Conservation (phyloP, 2,797 vertebrate species). For the Hippopotamyrus pictus region DNA sequence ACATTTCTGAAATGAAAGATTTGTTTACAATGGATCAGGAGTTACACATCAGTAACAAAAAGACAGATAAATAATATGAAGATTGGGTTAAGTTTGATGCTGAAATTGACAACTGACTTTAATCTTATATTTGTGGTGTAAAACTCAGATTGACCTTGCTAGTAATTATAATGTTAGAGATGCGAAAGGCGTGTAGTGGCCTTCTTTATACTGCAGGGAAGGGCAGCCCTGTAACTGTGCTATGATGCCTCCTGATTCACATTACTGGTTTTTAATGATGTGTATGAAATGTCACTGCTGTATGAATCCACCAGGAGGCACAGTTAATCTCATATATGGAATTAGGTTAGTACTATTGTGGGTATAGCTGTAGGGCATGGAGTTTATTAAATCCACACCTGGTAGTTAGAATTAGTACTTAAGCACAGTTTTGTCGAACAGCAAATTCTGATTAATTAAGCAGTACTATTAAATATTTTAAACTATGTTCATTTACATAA, state of each 20-base stretch:
- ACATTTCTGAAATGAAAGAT: not conserved
- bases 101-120: not conserved
- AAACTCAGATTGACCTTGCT: not conserved
- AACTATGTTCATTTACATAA: not conserved
- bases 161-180: not conserved
- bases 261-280: not conserved
- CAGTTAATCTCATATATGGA: not conserved
- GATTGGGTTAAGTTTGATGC: not conserved
- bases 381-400: not conserved
- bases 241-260: not conserved
- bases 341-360: not conserved
- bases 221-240: not conserved
- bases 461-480: not conserved
- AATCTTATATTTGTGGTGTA: not conserved
- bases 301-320: conserved; percentile 11
- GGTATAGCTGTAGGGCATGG: not conserved
- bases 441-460: conserved; percentile 1
- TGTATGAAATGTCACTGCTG: not conserved
- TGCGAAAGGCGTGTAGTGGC: not conserved
- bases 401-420: not conserved
- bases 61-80: not conserved
- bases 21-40: not conserved
- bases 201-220: not conserved
- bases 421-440: not conserved
- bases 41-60: not conserved